phyloP scores from a whole-genome alignment of 2,113 vertebrate genomes.

The Sebastes schlegelii region DNA sequence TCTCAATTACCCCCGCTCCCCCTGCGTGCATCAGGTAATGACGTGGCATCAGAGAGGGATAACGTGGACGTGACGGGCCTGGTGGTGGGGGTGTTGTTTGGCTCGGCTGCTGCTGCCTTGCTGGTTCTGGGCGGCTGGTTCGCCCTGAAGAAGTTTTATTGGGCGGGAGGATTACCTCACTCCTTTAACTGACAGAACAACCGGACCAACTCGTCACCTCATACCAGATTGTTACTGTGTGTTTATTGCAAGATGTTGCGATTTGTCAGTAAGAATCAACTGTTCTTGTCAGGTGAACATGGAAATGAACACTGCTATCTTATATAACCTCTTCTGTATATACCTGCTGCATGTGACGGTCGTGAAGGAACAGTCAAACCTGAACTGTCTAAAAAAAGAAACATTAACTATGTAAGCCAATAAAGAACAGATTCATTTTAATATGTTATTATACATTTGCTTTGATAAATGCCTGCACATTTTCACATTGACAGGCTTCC shows the following conservation, averaged over 20 bases:
- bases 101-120: conserved; percentile 63
- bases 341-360: neutral
- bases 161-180: conserved; percentile 19
- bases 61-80: conserved; percentile 58
- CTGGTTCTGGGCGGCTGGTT: conserved; percentile 79
- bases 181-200: conserved; percentile 47
- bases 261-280: conserved; percentile 4
- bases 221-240: neutral
- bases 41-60: neutral
- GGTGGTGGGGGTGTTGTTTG: conserved; percentile 73
- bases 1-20: neutral
- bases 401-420: neutral
- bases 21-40: conserved; percentile 46
- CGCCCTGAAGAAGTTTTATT: conserved; percentile 74
- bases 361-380: conserved; percentile 25
- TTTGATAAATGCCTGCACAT: neutral
- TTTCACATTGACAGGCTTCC: neutral
- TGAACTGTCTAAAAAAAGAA: conserved; percentile 5
- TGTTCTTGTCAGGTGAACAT: neutral
- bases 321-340: neutral
- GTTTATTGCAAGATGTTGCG: neutral
- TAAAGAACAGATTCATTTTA: neutral
- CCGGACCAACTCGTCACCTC: neutral
- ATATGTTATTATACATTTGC: neutral
- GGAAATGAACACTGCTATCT: neutral